Evolutionary conservation across 2,888 invertebrate species (phyloP).

Genomic region (Halocaridina rubra): DNA sequence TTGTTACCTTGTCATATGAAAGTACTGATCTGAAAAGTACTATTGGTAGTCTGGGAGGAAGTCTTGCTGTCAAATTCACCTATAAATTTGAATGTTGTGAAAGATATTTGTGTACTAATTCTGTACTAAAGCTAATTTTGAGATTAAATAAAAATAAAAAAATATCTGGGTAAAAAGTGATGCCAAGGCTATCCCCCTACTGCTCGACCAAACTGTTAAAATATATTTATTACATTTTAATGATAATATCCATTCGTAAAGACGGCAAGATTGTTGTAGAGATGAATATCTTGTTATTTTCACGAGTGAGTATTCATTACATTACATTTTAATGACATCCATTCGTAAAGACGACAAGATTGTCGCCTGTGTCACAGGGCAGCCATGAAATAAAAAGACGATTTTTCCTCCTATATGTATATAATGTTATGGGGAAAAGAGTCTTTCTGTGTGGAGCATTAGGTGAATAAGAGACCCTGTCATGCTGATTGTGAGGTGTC

Average conservation of each 20-base stretch:
- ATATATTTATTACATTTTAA: conserved; percentile 26
- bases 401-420: not conserved
- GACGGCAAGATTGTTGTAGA: conserved; percentile 44
- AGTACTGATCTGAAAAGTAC: conserved; percentile 7
- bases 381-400: too few relatives aligned
- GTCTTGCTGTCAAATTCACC: conserved; percentile 9
- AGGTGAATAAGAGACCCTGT: too few relatives aligned
- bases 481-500: too few relatives aligned
- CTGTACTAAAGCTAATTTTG: too few relatives aligned
- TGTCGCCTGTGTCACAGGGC: conserved; percentile 18
- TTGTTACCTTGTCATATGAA: conserved; percentile 30
- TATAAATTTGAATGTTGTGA: too few relatives aligned
- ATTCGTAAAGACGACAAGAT: conserved; percentile 47
- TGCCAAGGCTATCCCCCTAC: conserved; percentile 10
- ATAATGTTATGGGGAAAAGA: not conserved
- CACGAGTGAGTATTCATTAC: too few relatives aligned
- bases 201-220: conserved; percentile 34
- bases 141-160: too few relatives aligned
- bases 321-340: conserved; percentile 45
- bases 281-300: too few relatives aligned
- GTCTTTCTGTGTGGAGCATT: too few relatives aligned
- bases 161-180: too few relatives aligned
- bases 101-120: too few relatives aligned
- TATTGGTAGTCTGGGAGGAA: conserved; percentile 2
- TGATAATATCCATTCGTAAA: conserved; percentile 46